Conservation (phyloP, 2,888 invertebrate species). For the Unio delphinus region DNA sequence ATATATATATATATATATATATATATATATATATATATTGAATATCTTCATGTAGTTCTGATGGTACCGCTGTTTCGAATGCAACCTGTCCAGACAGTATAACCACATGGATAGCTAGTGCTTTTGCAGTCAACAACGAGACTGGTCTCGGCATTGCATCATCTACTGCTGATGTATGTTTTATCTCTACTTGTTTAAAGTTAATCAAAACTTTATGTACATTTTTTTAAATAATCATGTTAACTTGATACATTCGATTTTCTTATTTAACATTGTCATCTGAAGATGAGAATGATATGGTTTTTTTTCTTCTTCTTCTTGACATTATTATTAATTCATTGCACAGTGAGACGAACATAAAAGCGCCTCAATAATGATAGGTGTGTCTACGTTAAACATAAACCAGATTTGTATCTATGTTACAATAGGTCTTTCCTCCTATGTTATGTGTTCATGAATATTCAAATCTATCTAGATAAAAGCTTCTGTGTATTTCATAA, state of each 20-base stretch:
- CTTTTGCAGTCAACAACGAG: slow-evolving; percentile 84
- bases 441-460: no score
- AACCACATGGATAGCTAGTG: slow-evolving; percentile 87
- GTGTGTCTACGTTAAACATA: no score
- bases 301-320: no score
- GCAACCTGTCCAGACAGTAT: slow-evolving; percentile 81
- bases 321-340: no score
- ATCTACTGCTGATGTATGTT: slow-evolving; percentile 75
- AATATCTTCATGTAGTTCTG: slow-evolving; percentile 63
- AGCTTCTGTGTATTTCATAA: no score
- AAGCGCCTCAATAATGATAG: no score
- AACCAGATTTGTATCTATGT: no score
- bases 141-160: slow-evolving; percentile 84
- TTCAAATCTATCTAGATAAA: no score
- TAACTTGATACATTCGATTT: neutral
- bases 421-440: no score
- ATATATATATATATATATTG: neutral
- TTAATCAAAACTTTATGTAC: neutral
- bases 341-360: no score
- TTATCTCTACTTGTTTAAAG: neutral
- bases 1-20: neutral
- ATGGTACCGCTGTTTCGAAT: slow-evolving; percentile 74
- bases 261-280: neutral
- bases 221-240: neutral
- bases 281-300: no score